Evolutionary conservation across 2,113 vertebrate species (phyloP).

Genomic region (Riparia riparia): DNA sequence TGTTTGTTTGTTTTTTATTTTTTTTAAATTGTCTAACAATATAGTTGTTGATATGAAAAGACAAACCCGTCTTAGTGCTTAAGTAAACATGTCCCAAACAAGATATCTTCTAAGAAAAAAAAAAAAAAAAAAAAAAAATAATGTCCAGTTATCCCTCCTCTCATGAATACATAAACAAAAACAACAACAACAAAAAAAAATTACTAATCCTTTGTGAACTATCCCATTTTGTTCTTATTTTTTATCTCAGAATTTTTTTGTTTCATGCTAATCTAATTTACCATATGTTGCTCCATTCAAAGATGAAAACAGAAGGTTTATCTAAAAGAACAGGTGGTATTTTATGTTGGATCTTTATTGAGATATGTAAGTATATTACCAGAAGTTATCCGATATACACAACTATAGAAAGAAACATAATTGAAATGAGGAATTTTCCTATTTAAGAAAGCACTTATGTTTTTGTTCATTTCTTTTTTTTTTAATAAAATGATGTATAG

Average conservation of each 20-base stretch:
- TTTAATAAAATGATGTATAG: not conserved
- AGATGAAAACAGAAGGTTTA: slow-evolving; percentile 30
- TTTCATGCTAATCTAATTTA: not conserved
- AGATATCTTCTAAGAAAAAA: not conserved
- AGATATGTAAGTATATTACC: not conserved
- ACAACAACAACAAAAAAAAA: too few species aligned
- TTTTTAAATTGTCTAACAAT: not conserved
- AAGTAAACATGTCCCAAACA: not conserved
- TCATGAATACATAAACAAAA: not conserved
- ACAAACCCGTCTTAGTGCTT: accelerated
- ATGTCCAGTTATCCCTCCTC: not conserved
- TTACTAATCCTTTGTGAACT: not conserved
- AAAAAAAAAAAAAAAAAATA: not conserved
- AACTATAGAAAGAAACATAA: not conserved
- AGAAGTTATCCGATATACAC: not conserved
- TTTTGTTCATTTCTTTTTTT: not conserved
- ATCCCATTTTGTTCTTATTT: not conserved
- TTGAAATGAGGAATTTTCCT: not conserved
- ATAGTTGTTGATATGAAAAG: not conserved
- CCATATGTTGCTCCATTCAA: not conserved
- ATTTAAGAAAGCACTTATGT: not conserved
- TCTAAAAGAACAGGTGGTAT: slow-evolving; percentile 18
- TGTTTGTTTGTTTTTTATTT: accelerated
- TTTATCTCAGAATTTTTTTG: not conserved
- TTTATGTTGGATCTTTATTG: not conserved